Evolutionary conservation across 1,140 invertebrate genomes (phyloP).

Genomic region (Achroia grisella): DNA sequence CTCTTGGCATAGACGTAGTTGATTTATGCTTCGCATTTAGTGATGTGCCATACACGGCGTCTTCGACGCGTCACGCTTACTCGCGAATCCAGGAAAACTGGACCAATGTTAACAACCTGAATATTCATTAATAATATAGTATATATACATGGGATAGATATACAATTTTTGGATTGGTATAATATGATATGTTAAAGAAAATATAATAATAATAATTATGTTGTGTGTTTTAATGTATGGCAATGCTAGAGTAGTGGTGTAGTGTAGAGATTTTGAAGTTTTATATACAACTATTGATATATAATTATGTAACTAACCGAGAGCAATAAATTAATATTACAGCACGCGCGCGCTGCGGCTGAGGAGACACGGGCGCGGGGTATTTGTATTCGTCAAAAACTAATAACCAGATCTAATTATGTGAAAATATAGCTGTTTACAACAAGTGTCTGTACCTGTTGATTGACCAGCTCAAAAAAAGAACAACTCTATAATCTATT

Average conservation of each 20-base stretch:
- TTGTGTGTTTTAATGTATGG: conserved; percentile 66
- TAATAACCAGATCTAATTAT: too few relatives aligned
- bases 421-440: too few relatives aligned
- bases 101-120: conserved; percentile 52
- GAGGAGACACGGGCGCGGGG: too few relatives aligned
- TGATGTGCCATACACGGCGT: conserved; percentile 54
- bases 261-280: conserved; percentile 70
- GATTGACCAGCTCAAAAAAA: too few relatives aligned
- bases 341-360: conserved; percentile 54
- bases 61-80: conserved; percentile 27
- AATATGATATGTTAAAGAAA: conserved; percentile 55
- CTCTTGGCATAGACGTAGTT: conserved; percentile 56
- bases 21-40: conserved; percentile 40
- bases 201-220: conserved; percentile 40
- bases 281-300: conserved; percentile 57
- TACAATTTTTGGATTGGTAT: conserved; percentile 70
- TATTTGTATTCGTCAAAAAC: too few relatives aligned
- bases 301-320: conserved; percentile 62
- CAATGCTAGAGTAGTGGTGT: conserved; percentile 66
- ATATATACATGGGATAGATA: conserved; percentile 64
- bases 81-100: conserved; percentile 56
- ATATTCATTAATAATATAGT: conserved; percentile 44
- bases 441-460: too few relatives aligned
- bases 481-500: too few relatives aligned
- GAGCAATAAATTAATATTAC: conserved; percentile 64